Conservation (phyloP, 1,140 invertebrate genomes). For the Brachionus calyciflorus region DNA sequence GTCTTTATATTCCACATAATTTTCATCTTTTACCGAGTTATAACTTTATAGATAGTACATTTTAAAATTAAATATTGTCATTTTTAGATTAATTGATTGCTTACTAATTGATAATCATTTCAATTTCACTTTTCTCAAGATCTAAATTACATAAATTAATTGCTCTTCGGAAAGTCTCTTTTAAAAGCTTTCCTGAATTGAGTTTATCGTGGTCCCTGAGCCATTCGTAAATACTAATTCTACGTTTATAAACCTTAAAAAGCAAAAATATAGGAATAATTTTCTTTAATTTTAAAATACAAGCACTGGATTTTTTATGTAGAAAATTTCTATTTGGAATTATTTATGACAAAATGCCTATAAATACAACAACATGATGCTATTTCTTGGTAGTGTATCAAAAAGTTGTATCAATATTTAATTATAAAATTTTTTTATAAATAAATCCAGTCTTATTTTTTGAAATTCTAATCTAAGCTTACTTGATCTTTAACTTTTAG, state of each 20-base stretch:
- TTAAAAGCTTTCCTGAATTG: constrained; percentile 55
- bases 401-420: too few relatives aligned
- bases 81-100: constrained; percentile 4
- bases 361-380: too few relatives aligned
- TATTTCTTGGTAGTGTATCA: too few relatives aligned
- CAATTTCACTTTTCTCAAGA: constrained; percentile 55
- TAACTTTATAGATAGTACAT: constrained; percentile 50
- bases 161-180: constrained; percentile 58
- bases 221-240: constrained; percentile 57
- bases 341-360: too few relatives aligned
- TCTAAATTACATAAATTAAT: constrained; percentile 56
- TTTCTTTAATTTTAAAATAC: neutral
- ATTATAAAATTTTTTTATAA: neutral
- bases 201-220: constrained; percentile 60
- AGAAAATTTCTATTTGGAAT: too few relatives aligned
- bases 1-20: constrained; percentile 56
- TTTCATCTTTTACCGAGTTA: constrained; percentile 50
- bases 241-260: constrained; percentile 55
- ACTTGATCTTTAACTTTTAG: constrained; percentile 59
- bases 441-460: too few relatives aligned
- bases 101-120: constrained; percentile 58
- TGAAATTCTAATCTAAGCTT: neutral
- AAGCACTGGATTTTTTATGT: too few relatives aligned
- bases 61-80: neutral
- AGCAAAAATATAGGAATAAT: neutral